Base-by-base conservation (phyloP, 2,113 vertebrate species). In the Heterotilapia buettikoferi region DNA sequence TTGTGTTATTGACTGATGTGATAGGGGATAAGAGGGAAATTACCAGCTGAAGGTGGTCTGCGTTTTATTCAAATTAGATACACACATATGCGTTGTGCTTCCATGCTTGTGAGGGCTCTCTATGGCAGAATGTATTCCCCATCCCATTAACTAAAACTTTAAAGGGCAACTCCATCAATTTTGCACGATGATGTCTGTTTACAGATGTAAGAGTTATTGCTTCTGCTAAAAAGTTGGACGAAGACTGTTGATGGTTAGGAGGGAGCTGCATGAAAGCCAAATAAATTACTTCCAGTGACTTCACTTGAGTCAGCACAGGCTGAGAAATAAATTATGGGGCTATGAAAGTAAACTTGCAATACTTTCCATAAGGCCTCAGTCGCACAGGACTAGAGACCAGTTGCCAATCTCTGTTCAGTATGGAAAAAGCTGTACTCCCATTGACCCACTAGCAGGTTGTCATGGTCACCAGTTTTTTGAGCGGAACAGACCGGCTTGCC, bases 11-110 rank as follows among this genome's bases (percentile, higher is more conserved):
- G 83, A 90, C 86, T 86, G 89, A 88, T 87, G 68, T 86, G 87
- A 90, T 83, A 68, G 71, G 76, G 68, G 88, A 92, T 82, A 86
- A 89, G 82, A 88, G 24, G 43, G 31, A 85, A 89, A 92, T 86
- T 90, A 89, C 79, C 68, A 73, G 19, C 89, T 80, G 88, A 88
- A 90, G 85, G 86, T 85, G 91, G 84, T 89, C 86, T 88, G 80
- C 5, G 1, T 88, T 85, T 85, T 86, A 85, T 86, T 89, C 54
- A 86, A 52, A 92, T 90, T 66, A 84, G 63, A 82, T 68, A 80
- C 61, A 89, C 83, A 86, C 45, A 91, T 40, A 82, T 7, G 33
- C 19, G 7, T 59, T 50, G 59, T 47, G 83, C 7, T 82, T 57
- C 16, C 33, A 21, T 47, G 10, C 50, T 80, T 89, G 52, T 50